Base-by-base conservation (phyloP, 2,113 vertebrate species). In the Fregetta grallaria region DNA sequence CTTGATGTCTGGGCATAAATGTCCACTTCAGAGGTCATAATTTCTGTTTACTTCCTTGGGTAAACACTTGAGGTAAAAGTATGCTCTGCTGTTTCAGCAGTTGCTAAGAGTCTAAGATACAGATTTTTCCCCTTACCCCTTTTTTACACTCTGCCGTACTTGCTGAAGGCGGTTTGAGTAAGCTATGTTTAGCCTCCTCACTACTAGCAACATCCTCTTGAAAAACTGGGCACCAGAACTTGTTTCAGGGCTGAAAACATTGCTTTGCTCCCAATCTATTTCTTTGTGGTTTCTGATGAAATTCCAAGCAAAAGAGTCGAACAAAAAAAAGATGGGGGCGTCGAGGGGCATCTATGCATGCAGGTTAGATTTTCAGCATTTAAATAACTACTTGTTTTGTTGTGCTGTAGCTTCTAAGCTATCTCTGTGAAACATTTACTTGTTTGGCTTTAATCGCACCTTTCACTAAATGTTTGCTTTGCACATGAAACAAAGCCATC, bases 351-450 rank as follows among this genome's bases (percentile, higher is more conserved):
- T 67, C 72, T 83, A 1, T 78, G 32, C 38, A 58, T 0, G 2
- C 12, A 66, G 86, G 50, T 83, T 74, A 38, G 49, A 53, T 89
- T 82, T 86, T 61, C 44, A 79, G 49, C 45, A 36, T 79, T 72
- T 50, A 47, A 79, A 21, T 79, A 78, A 50, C 56, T 62, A 11
- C 32, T 56, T 50, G 42, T 53, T 90, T 87, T 85, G 52, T 70
- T 90, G 65, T 88, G 55, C 86, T 73, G 15, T 70, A 65, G 58
- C 32, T 91, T 87, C 91, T 92, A 49, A 94, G 53, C 66, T 52
- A 32, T 82, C 66, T 95, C 89, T 94, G 92, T 94, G 74, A 94
- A 96, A 93, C 85, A 85, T 93, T 95, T 94, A 91, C 81, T 81
- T 91, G 50, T 70, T 73, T 76, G 90, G 50, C 67, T 89, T 80